A percentile compares a stretch with the other conserved stretches of the same genome.
Evolutionary conservation across 2,113 vertebrate species (phyloP).

Genomic region (Semnornis frantzii): DNA sequence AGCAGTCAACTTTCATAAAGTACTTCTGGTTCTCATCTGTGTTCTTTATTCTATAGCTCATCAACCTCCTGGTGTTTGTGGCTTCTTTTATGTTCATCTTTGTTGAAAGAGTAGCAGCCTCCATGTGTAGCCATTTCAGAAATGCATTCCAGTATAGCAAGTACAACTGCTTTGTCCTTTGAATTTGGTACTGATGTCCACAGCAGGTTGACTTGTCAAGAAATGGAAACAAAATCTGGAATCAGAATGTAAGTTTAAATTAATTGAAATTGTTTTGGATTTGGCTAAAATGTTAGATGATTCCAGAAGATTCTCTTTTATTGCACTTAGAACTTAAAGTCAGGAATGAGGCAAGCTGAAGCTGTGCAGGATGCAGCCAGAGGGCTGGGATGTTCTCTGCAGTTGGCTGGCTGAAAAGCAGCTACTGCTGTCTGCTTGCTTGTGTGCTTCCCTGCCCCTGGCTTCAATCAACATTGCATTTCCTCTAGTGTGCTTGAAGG

Average conservation of each 20-base stretch:
- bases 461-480: not conserved
- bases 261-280: not conserved
- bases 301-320: not conserved
- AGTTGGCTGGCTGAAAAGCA: not conserved
- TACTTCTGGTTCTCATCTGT: not conserved
- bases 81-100: not conserved
- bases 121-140: not conserved
- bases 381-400: not conserved
- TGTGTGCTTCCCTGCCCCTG: not conserved
- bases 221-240: not conserved
- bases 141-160: not conserved
- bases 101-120: not conserved
- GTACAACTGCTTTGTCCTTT: not conserved
- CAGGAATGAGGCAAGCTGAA: not conserved
- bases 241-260: not conserved
- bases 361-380: not conserved
- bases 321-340: not conserved
- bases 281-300: not conserved
- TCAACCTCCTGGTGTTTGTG: not conserved
- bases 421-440: not conserved
- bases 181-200: not conserved
- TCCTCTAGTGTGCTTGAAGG: not conserved
- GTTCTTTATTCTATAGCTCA: not conserved
- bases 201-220: not conserved
- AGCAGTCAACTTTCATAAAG: not conserved